Evolutionary conservation across 2,113 vertebrate species (phyloP).

Genomic region (Myiozetetes cayanensis): DNA sequence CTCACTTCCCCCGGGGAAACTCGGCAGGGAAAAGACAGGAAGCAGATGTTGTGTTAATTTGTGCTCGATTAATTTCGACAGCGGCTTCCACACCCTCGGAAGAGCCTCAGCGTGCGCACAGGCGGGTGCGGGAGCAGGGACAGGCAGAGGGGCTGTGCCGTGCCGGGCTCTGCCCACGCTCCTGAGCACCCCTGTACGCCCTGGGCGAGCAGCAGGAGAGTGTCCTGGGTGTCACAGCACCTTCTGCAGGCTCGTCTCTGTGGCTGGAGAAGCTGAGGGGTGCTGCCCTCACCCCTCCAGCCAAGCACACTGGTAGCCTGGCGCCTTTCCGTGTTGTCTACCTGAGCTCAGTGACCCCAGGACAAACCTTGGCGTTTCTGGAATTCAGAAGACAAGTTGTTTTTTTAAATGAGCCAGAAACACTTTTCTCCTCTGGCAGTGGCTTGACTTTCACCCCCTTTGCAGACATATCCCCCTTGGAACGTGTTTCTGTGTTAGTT

Average conservation of each 20-base stretch:
- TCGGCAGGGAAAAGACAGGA: constrained; percentile 8
- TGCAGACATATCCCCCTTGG: neutral
- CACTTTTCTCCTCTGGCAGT: neutral
- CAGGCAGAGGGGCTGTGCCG: neutral
- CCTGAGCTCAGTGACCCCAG: neutral
- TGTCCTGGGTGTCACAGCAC: neutral
- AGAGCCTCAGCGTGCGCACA: rapidly evolving
- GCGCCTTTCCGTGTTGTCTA: neutral
- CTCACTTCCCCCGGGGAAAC: neutral
- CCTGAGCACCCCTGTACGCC: neutral
- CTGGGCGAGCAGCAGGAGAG: rapidly evolving
- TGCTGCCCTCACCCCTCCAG: neutral
- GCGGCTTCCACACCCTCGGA: neutral
- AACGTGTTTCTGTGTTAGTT: neutral
- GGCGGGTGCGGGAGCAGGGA: rapidly evolving
- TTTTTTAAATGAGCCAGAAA: neutral
- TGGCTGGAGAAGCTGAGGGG: neutral
- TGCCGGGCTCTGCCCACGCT: neutral
- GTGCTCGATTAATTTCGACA: constrained; percentile 24
- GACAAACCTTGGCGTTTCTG: neutral
- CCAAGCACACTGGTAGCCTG: neutral
- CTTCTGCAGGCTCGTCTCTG: rapidly evolving
- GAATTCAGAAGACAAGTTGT: neutral
- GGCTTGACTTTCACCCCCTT: neutral
- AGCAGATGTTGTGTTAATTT: constrained; percentile 44